These are phyloP conservation scores for Aplochiton taeniatus DNA, from an alignment of 2,797 vertebrate species.

Conservation along the genomic window DNA sequence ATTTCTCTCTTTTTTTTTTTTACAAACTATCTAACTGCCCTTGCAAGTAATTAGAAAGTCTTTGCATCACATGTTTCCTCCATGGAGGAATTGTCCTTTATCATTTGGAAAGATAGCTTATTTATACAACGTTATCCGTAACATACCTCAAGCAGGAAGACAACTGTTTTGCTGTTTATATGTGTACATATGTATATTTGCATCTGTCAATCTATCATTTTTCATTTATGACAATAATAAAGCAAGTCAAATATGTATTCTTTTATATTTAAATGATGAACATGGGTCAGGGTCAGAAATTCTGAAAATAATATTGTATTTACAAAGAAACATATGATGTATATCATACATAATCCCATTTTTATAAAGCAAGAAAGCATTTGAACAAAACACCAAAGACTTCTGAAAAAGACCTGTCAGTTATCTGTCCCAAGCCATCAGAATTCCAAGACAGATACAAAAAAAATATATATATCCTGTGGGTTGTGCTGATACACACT, in stretches of 20 bases:
- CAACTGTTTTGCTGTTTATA: constrained; percentile 32
- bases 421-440: constrained; percentile 14
- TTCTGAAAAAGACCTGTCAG: constrained; percentile 31
- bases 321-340: constrained; percentile 44
- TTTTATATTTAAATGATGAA: constrained; percentile 44
- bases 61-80: constrained; percentile 26
- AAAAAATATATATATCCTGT: constrained; percentile 5
- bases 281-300: constrained; percentile 28
- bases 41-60: constrained; percentile 10
- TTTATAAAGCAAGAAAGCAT: constrained; percentile 42
- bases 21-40: constrained; percentile 24
- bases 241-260: constrained; percentile 6
- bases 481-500: constrained; percentile 33
- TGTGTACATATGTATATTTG: constrained; percentile 45
- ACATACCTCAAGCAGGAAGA: constrained; percentile 51
- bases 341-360: constrained; percentile 42
- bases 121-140: constrained; percentile 42
- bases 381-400: constrained; percentile 38
- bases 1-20: constrained; percentile 45
- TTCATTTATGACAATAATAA: neutral
- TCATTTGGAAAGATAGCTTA: constrained; percentile 29
- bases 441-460: constrained; percentile 21
- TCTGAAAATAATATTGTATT: constrained; percentile 48
- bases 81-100: constrained; percentile 16
- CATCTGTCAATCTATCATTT: constrained; percentile 31